Evolutionary conservation across 2,888 invertebrate genomes (phyloP).

Genomic region (Hirtodrosophila alboralis): DNA sequence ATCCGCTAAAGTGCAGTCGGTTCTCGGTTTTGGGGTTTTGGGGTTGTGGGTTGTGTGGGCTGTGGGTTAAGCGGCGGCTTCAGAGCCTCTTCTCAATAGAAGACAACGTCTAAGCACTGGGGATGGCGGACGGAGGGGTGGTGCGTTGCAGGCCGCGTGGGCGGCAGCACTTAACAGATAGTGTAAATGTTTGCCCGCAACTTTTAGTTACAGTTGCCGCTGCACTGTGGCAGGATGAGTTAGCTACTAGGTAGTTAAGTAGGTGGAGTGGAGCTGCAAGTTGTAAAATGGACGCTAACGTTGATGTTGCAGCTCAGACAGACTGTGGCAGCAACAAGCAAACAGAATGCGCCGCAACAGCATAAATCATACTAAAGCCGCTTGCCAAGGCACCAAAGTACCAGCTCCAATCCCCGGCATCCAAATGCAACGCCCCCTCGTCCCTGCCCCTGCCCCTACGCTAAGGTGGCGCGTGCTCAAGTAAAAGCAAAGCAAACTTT

Average conservation of each 20-base stretch:
- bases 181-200: conserved; percentile 73
- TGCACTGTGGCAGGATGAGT: neutral
- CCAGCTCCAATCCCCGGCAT: conserved; percentile 8
- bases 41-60: conserved; percentile 32
- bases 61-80: conserved; percentile 43
- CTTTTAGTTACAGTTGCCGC: conserved; percentile 64
- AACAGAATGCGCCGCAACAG: conserved; percentile 58
- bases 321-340: conserved; percentile 51
- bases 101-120: conserved; percentile 19
- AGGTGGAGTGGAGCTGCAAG: neutral
- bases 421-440: neutral
- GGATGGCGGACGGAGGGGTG: neutral
- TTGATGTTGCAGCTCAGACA: conserved; percentile 2
- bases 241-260: neutral
- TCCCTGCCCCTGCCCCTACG: neutral
- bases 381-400: too few relatives aligned
- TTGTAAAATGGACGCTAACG: neutral
- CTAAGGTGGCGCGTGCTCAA: conserved; percentile 45
- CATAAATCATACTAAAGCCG: conserved; percentile 69
- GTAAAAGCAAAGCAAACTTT: conserved; percentile 67
- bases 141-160: conserved; percentile 26
- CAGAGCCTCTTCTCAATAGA: conserved; percentile 18
- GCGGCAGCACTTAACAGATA: conserved; percentile 68
- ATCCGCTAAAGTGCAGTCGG: conserved; percentile 76
- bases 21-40: conserved; percentile 31